A percentile compares a stretch with the other conserved stretches of the same genome.
Evolutionary conservation across 2,888 invertebrate species (phyloP).

Genomic region (Cephus pulcher): DNA sequence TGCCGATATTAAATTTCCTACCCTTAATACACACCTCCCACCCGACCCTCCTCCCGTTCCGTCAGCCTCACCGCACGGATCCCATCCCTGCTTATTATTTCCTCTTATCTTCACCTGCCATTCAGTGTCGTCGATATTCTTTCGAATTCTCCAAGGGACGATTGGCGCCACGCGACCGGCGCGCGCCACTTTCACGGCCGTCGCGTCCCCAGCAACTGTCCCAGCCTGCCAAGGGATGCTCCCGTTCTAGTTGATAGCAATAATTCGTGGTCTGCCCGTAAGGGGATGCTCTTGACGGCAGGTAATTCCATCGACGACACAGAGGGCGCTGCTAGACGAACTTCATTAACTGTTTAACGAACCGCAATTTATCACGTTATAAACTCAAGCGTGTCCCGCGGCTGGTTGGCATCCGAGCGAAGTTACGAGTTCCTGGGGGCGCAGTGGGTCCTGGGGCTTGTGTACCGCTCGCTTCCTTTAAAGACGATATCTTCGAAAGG

Average conservation of each 20-base stretch:
- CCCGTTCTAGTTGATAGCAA: not conserved
- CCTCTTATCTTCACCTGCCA: too few species aligned
- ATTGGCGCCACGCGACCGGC: too few species aligned
- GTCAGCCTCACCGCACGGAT: too few species aligned
- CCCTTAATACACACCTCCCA: too few species aligned
- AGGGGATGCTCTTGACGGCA: conserved; percentile 31
- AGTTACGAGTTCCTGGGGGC: not conserved
- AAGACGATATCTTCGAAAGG: not conserved
- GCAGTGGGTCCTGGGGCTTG: not conserved
- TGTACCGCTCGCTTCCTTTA: not conserved
- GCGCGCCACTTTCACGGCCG: too few species aligned
- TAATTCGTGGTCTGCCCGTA: conserved; percentile 15
- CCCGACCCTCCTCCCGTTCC: too few species aligned
- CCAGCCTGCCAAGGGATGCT: too few species aligned
- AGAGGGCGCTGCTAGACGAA: conserved; percentile 35
- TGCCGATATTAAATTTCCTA: conserved; percentile 19
- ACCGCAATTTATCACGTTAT: conserved; percentile 58
- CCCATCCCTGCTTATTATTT: too few species aligned
- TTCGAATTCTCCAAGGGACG: too few species aligned
- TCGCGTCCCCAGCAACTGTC: too few species aligned
- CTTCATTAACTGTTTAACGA: conserved; percentile 60
- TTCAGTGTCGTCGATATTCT: too few species aligned
- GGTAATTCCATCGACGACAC: conserved; percentile 29
- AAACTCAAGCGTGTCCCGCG: conserved; percentile 37
- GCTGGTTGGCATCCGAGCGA: conserved; percentile 14